These are phyloP conservation scores for Lichenostomus cassidix DNA, from an alignment of 2,113 vertebrate species.

Conservation along the genomic window DNA sequence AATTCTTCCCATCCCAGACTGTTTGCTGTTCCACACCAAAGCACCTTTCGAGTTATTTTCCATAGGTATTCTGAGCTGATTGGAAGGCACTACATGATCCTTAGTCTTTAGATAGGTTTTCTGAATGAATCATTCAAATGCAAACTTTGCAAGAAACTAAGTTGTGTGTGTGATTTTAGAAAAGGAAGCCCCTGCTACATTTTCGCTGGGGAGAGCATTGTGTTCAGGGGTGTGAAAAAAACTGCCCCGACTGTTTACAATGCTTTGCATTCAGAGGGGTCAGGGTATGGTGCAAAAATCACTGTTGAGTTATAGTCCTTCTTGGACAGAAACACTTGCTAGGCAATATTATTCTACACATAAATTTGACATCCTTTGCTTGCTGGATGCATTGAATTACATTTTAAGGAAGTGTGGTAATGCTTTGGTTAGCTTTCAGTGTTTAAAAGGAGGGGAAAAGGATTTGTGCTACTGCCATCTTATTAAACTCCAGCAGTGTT, in stretches of 20 bases:
- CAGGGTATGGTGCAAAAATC: neutral
- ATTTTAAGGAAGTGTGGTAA: constrained; percentile 20
- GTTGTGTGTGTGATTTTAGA: constrained; percentile 12
- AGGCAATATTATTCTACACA: constrained; percentile 18
- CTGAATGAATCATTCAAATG: constrained; percentile 20
- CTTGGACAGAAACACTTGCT: neutral
- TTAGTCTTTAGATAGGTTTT: constrained; percentile 32
- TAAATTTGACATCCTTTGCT: constrained; percentile 39
- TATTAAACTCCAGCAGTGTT: constrained; percentile 40
- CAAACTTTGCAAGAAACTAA: constrained; percentile 24
- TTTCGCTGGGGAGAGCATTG: neutral
- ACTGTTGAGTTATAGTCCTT: neutral
- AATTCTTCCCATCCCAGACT: constrained; percentile 24
- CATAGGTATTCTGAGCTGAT: constrained; percentile 37
- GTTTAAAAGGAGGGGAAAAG: neutral
- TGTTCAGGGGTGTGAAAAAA: neutral
- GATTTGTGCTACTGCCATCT: constrained; percentile 42
- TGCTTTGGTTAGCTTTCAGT: constrained; percentile 41
- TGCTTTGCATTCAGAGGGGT: neutral
- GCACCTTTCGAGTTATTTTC: constrained; percentile 51
- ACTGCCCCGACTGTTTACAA: neutral
- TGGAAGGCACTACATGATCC: neutral
- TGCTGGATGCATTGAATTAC: constrained; percentile 33
- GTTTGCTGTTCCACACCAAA: constrained; percentile 62
- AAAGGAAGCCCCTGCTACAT: neutral